These are phyloP conservation scores for Lydus trimaculatus DNA, from an alignment of 2,888 invertebrate species.

Conservation along the genomic window DNA sequence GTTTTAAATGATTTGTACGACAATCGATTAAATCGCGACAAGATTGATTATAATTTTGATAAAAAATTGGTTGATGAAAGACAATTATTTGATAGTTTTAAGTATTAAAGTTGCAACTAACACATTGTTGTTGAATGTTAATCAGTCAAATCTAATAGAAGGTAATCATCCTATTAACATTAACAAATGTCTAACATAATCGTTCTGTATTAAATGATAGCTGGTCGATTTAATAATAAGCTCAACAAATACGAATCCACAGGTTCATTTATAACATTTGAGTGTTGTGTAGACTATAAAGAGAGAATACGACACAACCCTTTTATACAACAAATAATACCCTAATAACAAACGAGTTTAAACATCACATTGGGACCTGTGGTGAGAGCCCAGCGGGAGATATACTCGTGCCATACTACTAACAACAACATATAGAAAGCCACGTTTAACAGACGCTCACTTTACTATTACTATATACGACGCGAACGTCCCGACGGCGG, in stretches of 20 bases:
- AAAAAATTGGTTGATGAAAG: no score
- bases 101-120: slow-evolving; percentile 13
- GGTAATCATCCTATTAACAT: slow-evolving; percentile 47
- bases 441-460: slow-evolving; percentile 42
- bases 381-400: slow-evolving; percentile 52
- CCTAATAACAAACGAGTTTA: slow-evolving; percentile 46
- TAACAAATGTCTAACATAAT: slow-evolving; percentile 45
- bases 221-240: slow-evolving; percentile 44
- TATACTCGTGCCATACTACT: slow-evolving; percentile 42
- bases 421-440: slow-evolving; percentile 2
- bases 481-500: slow-evolving; percentile 52
- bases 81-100: background rate
- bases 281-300: background rate
- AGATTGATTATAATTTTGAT: no score
- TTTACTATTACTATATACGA: slow-evolving; percentile 19
- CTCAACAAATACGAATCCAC: slow-evolving; percentile 48
- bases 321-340: slow-evolving; percentile 21
- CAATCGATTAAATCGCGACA: no score
- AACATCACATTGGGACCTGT: slow-evolving; percentile 52
- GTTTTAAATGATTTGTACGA: no score
- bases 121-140: slow-evolving; percentile 37
- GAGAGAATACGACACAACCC: background rate
- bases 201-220: slow-evolving; percentile 44
- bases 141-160: slow-evolving; percentile 49
- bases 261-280: slow-evolving; percentile 40